Evolutionary conservation across 2,797 vertebrate genomes (phyloP).

Genomic region (Thalassophryne amazonica): DNA sequence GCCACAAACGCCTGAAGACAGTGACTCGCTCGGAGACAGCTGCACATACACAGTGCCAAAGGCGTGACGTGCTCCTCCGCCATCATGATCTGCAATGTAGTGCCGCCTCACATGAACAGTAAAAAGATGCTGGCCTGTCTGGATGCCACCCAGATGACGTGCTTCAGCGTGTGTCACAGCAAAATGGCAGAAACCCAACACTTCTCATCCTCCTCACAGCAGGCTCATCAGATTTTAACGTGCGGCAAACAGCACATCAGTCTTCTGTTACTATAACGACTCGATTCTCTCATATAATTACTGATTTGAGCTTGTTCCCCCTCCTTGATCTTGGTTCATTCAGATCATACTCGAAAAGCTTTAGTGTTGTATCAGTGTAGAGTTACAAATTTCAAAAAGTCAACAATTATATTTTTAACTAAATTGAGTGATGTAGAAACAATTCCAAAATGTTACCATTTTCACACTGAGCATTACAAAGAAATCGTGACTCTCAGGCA

Average conservation of each 20-base stretch:
- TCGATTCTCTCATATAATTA: constrained; percentile 19
- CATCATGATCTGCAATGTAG: neutral
- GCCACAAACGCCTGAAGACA: constrained; percentile 5
- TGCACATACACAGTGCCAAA: constrained; percentile 21
- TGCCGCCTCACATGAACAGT: constrained; percentile 23
- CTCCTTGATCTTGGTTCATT: constrained; percentile 18
- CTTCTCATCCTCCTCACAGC: constrained; percentile 4
- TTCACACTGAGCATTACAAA: neutral
- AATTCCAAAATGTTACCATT: neutral
- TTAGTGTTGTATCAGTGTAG: neutral
- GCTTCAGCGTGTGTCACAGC: constrained; percentile 18
- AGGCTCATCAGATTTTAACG: constrained; percentile 17
- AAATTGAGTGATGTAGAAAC: neutral
- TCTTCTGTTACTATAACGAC: constrained; percentile 34
- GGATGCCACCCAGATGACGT: constrained; percentile 42
- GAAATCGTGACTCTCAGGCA: neutral
- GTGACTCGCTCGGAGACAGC: constrained; percentile 17
- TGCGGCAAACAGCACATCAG: constrained; percentile 6
- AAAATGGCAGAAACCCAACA: constrained; percentile 28
- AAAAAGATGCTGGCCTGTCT: constrained; percentile 50
- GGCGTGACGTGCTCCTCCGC: neutral
- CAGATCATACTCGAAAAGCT: constrained; percentile 4
- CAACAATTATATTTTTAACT: no score
- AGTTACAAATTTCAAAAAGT: neutral
- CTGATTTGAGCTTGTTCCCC: constrained; percentile 22